Conservation (phyloP, 2,113 vertebrate genomes). For the Noturus placidus region DNA sequence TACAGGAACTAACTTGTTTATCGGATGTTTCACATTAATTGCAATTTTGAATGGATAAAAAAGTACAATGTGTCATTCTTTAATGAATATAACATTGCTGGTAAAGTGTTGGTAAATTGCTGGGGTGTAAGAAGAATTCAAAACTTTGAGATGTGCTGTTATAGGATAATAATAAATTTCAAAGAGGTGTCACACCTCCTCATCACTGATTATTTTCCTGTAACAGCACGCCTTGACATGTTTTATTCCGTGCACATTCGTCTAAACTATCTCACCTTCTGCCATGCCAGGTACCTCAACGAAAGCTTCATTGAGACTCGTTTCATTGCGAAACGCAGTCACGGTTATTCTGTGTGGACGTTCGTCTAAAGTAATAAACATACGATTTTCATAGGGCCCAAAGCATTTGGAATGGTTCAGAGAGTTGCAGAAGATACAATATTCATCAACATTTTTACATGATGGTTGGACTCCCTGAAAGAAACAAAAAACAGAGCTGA, state of each 20-base stretch:
- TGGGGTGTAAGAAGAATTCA: background rate
- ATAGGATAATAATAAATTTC: background rate
- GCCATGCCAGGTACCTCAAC: conserved; percentile 17
- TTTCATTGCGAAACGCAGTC: background rate
- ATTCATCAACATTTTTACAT: conserved; percentile 37
- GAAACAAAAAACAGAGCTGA: background rate
- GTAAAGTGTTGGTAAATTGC: background rate
- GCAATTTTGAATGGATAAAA: background rate
- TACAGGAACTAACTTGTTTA: background rate
- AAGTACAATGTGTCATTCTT: background rate
- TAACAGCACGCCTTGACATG: background rate
- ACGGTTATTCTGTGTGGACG: conserved; percentile 14
- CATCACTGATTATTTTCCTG: background rate
- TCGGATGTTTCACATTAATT: background rate
- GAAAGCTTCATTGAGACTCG: background rate
- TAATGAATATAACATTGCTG: background rate
- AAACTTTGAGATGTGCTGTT: background rate
- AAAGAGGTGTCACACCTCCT: background rate
- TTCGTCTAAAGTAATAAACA: background rate
- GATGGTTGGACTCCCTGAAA: conserved; percentile 26
- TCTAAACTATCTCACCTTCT: conserved; percentile 12
- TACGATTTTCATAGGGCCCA: conserved; percentile 13
- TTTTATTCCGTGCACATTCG: background rate
- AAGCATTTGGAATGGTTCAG: background rate
- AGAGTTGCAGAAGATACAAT: background rate